These are phyloP conservation scores for Apis cerana DNA, from an alignment of 1,140 invertebrate species.

Conservation along the genomic window DNA sequence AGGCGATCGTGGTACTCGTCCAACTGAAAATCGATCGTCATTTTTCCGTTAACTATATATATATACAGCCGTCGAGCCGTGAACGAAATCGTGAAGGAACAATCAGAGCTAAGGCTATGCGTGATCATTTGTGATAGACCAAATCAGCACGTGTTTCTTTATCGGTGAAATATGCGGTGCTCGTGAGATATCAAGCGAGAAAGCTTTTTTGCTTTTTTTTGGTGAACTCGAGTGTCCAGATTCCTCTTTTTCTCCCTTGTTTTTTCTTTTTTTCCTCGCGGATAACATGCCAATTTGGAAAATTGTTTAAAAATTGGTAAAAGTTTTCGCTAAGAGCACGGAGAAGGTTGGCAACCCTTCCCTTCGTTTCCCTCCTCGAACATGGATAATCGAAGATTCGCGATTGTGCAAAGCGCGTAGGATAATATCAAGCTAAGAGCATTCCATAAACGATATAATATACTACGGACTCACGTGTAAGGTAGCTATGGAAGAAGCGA, in stretches of 20 bases:
- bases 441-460: constrained; percentile 54
- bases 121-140: not conserved
- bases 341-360: not conserved
- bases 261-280: not conserved
- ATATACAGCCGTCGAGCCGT: too few relatives aligned
- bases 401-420: constrained; percentile 23
- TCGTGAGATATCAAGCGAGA: not conserved
- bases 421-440: constrained; percentile 20
- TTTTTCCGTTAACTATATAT: not conserved
- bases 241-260: not conserved
- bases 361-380: not conserved
- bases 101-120: constrained; percentile 27
- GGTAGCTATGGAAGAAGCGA: constrained; percentile 67
- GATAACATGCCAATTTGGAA: not conserved
- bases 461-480: constrained; percentile 71
- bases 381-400: not conserved
- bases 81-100: constrained; percentile 12
- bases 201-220: not conserved
- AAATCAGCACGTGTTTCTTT: constrained; percentile 16
- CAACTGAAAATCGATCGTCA: constrained; percentile 65
- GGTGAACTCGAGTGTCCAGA: not conserved
- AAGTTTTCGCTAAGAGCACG: not conserved
- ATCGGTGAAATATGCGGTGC: constrained; percentile 20
- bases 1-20: constrained; percentile 79
- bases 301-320: not conserved